Evolutionary conservation across 2,888 invertebrate species (phyloP), one percentile per base, ranked within the genome.

Genomic region (Flexamia atlantica): DNA sequence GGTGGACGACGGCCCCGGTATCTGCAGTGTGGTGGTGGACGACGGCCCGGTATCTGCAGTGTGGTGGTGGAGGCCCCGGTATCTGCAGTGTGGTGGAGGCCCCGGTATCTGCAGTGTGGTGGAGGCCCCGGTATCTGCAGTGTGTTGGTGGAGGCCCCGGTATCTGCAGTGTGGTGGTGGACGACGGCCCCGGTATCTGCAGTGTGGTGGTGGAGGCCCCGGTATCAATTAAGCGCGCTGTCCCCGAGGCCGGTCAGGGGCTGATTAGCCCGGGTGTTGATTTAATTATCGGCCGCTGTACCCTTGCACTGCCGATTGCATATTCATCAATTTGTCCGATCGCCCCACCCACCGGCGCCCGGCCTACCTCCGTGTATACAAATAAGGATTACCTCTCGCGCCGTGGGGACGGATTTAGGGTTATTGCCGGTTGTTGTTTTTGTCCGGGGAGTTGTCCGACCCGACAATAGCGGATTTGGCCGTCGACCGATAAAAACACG

Each of bases 321-420:
- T 85, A 85, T 85, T 85, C 85, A 85, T 85, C 85, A 85, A 82
- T 85, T 83, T 84, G 70, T 70, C 84, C 84, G 53, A 81, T 81
- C 74, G 72, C 53, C 70, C 42, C 81, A 57, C 46, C 40, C 57
- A 20, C 68, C 83, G 23, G 36, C 40, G 36, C 25, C 25, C 79
- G 60, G 9, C 36, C 76, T 50, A 53, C 50, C 74, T 76, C 80
- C 42, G 53, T 84, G 84, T 84, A 84, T 81, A 84, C 84, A 81
- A 82, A 82, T 84, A 84, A 84, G 84, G 84, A 84, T 84, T 84
- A 84, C 74, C 84, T 76, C 76, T 68, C 72, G 40, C 74, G 32
- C 74, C 70, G 30, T 20, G 74, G 76, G 46, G 42, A 76, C 46
- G 76, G 76, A 76, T 76, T 82, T 82, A 70, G 42, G 82, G 81